Evolutionary conservation across 2,113 vertebrate species (phyloP).

Genomic region (Neogobius melanostomus): DNA sequence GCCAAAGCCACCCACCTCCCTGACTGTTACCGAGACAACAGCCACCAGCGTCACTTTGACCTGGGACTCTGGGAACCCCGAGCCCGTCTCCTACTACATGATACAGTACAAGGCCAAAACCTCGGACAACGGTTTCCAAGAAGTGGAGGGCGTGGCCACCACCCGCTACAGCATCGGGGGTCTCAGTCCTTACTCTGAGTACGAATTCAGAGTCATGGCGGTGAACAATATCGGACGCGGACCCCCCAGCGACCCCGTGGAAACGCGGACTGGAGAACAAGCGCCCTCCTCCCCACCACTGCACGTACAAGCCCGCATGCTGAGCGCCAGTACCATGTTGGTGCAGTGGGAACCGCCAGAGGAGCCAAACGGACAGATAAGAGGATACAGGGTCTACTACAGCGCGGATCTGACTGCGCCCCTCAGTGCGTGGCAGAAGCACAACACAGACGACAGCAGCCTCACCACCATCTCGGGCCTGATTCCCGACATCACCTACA

Average conservation of each 20-base stretch:
- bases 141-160: slow-evolving; percentile 92
- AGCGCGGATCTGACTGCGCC: slow-evolving; percentile 83
- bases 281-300: slow-evolving; percentile 91
- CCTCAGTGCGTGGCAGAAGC: slow-evolving; percentile 90
- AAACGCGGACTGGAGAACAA: slow-evolving; percentile 90
- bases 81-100: slow-evolving; percentile 91
- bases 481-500: slow-evolving; percentile 92
- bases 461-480: slow-evolving; percentile 92
- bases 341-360: slow-evolving; percentile 94
- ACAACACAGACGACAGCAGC: slow-evolving; percentile 90
- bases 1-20: slow-evolving; percentile 89
- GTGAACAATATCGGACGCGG: slow-evolving; percentile 95
- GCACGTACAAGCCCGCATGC: slow-evolving; percentile 91
- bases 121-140: slow-evolving; percentile 85
- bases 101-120: slow-evolving; percentile 89
- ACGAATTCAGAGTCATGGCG: slow-evolving; percentile 89
- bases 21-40: slow-evolving; percentile 91
- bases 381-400: slow-evolving; percentile 92
- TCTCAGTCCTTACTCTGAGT: slow-evolving; percentile 93
- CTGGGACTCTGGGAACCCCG: slow-evolving; percentile 93
- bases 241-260: slow-evolving; percentile 87
- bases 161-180: slow-evolving; percentile 96
- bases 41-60: slow-evolving; percentile 95
- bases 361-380: slow-evolving; percentile 91
- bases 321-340: slow-evolving; percentile 93